Conservation (phyloP, 1,140 invertebrate genomes). For the Potamilus streckersoni region DNA sequence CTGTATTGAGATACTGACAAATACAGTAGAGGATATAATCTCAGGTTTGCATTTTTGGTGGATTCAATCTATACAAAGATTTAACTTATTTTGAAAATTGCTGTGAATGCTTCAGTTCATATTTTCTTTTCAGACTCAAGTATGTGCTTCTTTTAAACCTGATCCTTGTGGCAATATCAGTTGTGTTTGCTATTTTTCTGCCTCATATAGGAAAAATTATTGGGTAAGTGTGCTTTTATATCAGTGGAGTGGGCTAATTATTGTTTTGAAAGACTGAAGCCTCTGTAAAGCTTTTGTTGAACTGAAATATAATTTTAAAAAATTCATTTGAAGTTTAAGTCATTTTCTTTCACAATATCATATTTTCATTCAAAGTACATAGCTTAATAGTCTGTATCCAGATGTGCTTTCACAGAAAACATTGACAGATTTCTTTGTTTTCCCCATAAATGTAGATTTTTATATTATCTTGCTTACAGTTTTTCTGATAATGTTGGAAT, state of each 20-base stretch:
- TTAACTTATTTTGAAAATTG: not conserved
- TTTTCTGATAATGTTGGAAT: no score
- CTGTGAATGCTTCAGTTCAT: slow-evolving; percentile 62
- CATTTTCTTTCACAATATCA: no score
- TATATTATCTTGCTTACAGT: no score
- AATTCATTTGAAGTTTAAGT: not conserved
- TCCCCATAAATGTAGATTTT: no score
- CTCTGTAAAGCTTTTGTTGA: not conserved
- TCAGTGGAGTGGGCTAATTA: not conserved
- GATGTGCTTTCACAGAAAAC: no score
- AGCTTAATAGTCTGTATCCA: no score
- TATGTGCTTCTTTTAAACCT: slow-evolving; percentile 69
- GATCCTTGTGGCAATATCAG: slow-evolving; percentile 74
- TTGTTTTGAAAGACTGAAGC: not conserved
- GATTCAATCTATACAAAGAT: not conserved
- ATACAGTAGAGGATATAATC: not conserved
- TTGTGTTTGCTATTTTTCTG: slow-evolving; percentile 86
- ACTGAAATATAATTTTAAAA: not conserved
- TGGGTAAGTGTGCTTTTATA: slow-evolving; percentile 71
- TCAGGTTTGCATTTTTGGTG: not conserved
- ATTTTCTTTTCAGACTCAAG: slow-evolving; percentile 63
- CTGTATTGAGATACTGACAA: not conserved
- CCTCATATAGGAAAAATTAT: slow-evolving; percentile 90
- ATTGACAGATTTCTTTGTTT: no score
- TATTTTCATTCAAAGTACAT: no score